These are phyloP conservation scores for Apis cerana DNA, from an alignment of 1,140 invertebrate species.

Conservation along the genomic window DNA sequence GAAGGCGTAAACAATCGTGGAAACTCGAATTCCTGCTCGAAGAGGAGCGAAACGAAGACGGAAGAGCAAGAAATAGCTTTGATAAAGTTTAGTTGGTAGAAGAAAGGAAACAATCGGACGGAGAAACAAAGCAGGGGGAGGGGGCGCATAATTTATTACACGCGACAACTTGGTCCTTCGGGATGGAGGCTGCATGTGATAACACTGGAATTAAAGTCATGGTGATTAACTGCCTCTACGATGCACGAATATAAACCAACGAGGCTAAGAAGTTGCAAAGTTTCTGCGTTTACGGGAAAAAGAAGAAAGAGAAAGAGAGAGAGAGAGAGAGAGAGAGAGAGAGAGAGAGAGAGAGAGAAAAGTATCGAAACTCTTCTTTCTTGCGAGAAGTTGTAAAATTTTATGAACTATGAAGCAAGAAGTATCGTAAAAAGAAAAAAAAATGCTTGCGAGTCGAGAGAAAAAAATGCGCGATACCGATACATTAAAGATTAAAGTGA, in stretches of 20 bases:
- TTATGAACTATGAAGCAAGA: not conserved
- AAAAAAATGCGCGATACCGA: too few relatives aligned
- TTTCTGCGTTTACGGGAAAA: not conserved
- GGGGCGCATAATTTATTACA: conserved; percentile 54
- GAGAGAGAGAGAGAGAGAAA: not conserved
- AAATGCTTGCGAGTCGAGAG: too few relatives aligned
- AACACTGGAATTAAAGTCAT: conserved; percentile 56
- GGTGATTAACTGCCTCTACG: conserved; percentile 50
- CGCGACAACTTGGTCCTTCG: conserved; percentile 28
- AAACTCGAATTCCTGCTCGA: not conserved
- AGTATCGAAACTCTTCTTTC: not conserved
- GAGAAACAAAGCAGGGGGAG: conserved; percentile 36
- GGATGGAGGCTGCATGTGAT: conserved; percentile 51
- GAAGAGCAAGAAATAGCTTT: conserved; percentile 7
- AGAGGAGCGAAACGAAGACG: conserved; percentile 7
- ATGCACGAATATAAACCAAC: conserved; percentile 13
- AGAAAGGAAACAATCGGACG: conserved; percentile 53
- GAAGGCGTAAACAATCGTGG: conserved; percentile 15
- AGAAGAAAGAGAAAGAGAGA: not conserved
- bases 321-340: too few relatives aligned
- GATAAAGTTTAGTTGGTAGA: not conserved
- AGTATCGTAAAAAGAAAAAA: too few relatives aligned
- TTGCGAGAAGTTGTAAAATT: not conserved
- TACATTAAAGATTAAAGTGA: too few relatives aligned
- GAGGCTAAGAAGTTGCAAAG: conserved; percentile 2